Evolutionary conservation across 1,140 invertebrate species (phyloP).

Genomic region (Drosophila kohkoa): DNA sequence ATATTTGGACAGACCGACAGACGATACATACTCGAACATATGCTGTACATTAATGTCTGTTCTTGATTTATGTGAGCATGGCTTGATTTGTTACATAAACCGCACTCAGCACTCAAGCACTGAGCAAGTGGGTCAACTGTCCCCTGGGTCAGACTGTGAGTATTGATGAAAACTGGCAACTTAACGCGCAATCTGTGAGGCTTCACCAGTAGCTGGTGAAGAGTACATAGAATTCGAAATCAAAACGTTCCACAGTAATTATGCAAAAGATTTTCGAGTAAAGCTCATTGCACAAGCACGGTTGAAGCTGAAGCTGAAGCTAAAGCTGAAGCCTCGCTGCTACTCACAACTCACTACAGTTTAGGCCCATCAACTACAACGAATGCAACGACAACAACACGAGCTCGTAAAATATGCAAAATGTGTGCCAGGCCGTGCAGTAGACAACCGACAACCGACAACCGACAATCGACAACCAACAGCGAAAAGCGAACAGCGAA

Average conservation of each 20-base stretch:
- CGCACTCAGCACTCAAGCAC: neutral
- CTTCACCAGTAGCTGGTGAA: slow-evolving; percentile 42
- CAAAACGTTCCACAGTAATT: slow-evolving; percentile 73
- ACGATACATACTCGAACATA: slow-evolving; percentile 19
- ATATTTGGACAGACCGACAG: neutral
- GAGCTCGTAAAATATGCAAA: slow-evolving; percentile 82
- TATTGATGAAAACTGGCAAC: slow-evolving; percentile 48
- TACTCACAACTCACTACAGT: slow-evolving; percentile 6
- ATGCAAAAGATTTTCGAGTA: slow-evolving; percentile 62
- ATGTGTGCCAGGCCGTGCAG: slow-evolving; percentile 74
- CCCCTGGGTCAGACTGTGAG: slow-evolving; percentile 61
- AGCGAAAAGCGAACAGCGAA: slow-evolving; percentile 8
- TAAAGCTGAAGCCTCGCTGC: too few species aligned
- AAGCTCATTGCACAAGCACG: slow-evolving; percentile 65
- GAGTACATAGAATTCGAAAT: slow-evolving; percentile 68
- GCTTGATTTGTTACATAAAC: slow-evolving; percentile 26
- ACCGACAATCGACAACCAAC: neutral
- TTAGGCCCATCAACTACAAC: slow-evolving; percentile 42
- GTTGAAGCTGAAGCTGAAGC: slow-evolving; percentile 22
- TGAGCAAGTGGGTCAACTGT: slow-evolving; percentile 73
- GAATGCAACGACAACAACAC: slow-evolving; percentile 70
- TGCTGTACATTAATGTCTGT: slow-evolving; percentile 62
- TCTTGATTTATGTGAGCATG: slow-evolving; percentile 71
- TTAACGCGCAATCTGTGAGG: slow-evolving; percentile 44
- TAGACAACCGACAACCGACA: slow-evolving; percentile 22